Percentiles rank a stretch among this genome's conserved stretches.
Conservation (phyloP, 2,888 invertebrate genomes). For the Drymonia ruficornis region DNA sequence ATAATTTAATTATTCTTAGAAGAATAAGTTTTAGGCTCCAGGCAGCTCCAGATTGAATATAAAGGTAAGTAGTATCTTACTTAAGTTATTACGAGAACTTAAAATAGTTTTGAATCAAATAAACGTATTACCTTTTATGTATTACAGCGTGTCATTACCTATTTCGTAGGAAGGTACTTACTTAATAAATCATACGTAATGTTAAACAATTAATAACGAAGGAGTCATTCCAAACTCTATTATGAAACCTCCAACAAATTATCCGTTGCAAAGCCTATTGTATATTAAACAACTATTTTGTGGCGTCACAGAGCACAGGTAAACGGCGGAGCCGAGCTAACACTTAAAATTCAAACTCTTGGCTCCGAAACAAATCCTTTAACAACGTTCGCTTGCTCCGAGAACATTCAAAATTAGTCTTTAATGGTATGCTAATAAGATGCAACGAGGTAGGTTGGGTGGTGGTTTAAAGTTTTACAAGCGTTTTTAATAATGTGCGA, state of each 20-base stretch:
- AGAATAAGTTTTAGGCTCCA: no score
- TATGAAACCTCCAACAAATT: constrained; percentile 37
- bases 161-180: no score
- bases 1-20: no score
- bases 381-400: constrained; percentile 20
- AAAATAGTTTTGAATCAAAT: neutral
- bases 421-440: constrained; percentile 33
- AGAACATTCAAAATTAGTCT: constrained; percentile 30
- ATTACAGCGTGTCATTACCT: no score
- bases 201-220: no score
- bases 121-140: constrained; percentile 2
- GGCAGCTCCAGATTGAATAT: no score
- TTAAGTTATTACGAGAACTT: no score
- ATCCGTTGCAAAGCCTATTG: constrained; percentile 36
- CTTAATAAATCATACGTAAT: no score
- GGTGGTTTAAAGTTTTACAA: constrained; percentile 52
- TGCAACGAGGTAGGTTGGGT: constrained; percentile 17
- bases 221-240: constrained; percentile 18
- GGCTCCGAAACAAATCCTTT: constrained; percentile 39
- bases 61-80: no score
- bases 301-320: constrained; percentile 30
- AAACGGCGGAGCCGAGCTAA: constrained; percentile 36
- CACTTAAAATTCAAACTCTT: constrained; percentile 56
- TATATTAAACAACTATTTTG: constrained; percentile 46
- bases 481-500: constrained; percentile 77